Percentiles rank a stretch among this genome's conserved stretches.
Evolutionary conservation across 2,113 vertebrate genomes (phyloP).

Genomic region (Columba livia): DNA sequence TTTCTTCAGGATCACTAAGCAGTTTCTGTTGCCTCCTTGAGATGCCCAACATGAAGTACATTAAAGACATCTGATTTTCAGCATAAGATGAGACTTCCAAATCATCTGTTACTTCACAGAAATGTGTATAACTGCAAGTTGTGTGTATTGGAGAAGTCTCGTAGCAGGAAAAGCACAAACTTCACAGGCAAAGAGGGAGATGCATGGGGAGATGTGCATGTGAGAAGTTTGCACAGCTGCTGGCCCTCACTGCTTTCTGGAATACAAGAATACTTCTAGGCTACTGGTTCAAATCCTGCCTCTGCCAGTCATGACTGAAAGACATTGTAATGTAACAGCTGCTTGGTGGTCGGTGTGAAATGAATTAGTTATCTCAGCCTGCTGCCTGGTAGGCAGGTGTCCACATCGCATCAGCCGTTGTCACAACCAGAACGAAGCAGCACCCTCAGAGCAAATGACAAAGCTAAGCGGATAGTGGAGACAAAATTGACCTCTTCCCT

Average conservation of each 20-base stretch:
- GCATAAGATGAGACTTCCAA: not conserved
- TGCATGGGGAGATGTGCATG: not conserved
- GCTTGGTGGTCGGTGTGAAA: constrained; percentile 36
- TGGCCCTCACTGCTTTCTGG: constrained; percentile 8
- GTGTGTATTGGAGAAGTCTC: not conserved
- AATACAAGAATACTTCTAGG: constrained; percentile 7
- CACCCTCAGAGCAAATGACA: not conserved
- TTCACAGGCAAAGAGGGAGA: not conserved
- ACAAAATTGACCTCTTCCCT: not conserved
- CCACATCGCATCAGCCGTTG: constrained; percentile 2
- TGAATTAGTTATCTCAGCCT: constrained; percentile 37
- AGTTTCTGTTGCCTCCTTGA: not conserved
- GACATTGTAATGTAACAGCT: constrained; percentile 51
- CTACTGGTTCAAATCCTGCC: constrained; percentile 35
- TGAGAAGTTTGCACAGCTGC: constrained; percentile 47
- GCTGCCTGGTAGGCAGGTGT: constrained; percentile 25
- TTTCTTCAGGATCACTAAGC: not conserved
- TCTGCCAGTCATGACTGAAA: constrained; percentile 32
- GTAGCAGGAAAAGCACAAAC: not conserved
- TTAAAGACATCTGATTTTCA: not conserved
- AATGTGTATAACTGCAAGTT: not conserved
- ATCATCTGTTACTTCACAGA: not conserved
- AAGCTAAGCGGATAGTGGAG: not conserved
- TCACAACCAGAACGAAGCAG: not conserved
- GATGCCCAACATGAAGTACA: not conserved